phyloP scores from a whole-genome alignment of 2,888 invertebrate species.

The Morpho achilles region DNA sequence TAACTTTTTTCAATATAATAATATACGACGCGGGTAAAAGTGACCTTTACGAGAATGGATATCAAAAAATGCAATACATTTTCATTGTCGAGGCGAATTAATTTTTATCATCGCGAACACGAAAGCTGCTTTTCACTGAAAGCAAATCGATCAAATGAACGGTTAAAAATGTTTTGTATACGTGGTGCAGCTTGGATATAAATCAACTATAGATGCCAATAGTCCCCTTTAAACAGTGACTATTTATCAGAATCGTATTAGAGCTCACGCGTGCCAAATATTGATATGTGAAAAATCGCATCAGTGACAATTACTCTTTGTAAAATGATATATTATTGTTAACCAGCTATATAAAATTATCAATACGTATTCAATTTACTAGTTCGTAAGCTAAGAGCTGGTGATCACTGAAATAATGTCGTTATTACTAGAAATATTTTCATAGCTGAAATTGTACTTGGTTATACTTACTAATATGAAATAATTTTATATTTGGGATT shows the following conservation, averaged over 20 bases:
- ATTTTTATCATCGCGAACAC: constrained; percentile 27
- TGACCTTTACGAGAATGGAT: constrained; percentile 21
- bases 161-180: constrained; percentile 53
- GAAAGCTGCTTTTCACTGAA: constrained; percentile 33
- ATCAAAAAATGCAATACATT: constrained; percentile 16
- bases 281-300: constrained; percentile 54
- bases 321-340: constrained; percentile 53
- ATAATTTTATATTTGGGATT: too few relatives aligned
- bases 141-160: constrained; percentile 42
- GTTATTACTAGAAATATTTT: background rate
- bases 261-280: constrained; percentile 59
- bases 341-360: constrained; percentile 26
- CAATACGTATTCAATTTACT: constrained; percentile 33
- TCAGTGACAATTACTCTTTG: constrained; percentile 60
- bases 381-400: constrained; percentile 6
- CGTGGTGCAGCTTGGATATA: constrained; percentile 58
- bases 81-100: constrained; percentile 21
- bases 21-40: constrained; percentile 16
- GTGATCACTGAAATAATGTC: background rate
- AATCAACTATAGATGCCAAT: constrained; percentile 65
- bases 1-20: constrained; percentile 11
- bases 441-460: background rate
- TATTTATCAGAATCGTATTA: constrained; percentile 67
- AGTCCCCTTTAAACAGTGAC: constrained; percentile 56
- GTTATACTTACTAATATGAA: too few relatives aligned